A percentile compares a stretch with the other conserved stretches of the same genome.
Evolutionary conservation across 2,113 vertebrate genomes (phyloP).

Genomic region (Mixornis gularis): DNA sequence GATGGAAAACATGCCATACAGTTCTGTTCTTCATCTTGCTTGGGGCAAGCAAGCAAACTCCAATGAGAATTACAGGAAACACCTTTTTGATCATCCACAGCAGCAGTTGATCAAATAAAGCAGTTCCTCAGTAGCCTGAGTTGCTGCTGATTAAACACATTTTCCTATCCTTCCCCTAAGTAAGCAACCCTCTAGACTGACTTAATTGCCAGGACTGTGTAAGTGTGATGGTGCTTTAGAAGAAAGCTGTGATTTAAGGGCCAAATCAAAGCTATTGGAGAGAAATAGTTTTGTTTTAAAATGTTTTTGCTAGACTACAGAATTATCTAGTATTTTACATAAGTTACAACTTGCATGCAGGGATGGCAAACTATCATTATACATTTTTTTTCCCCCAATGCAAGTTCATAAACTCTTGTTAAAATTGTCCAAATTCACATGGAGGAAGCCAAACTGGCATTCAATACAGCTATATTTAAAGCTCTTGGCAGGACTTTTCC

Average conservation of each 20-base stretch:
- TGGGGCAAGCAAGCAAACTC: not conserved
- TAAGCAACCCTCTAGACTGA: not conserved
- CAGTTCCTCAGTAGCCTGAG: not conserved
- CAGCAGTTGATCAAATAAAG: conserved; percentile 1
- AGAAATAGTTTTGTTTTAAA: not conserved
- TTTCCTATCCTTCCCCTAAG: not conserved
- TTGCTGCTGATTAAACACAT: conserved; percentile 7
- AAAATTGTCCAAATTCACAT: conserved; percentile 1
- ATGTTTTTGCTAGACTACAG: not conserved
- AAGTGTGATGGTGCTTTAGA: not conserved
- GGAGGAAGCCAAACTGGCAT: conserved; percentile 39
- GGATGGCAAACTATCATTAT: not conserved
- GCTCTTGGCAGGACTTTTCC: conserved; percentile 9
- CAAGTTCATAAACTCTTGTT: conserved; percentile 42
- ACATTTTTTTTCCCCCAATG: not conserved
- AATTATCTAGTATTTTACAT: conserved; percentile 8
- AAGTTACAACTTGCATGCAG: not conserved
- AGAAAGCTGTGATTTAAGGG: conserved; percentile 3
- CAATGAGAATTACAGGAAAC: not conserved
- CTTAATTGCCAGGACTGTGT: not conserved
- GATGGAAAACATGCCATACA: not conserved
- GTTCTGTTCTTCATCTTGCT: conserved; percentile 1
- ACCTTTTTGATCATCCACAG: not conserved
- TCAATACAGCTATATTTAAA: not conserved
- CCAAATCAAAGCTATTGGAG: not conserved